Evolutionary conservation across 2,888 invertebrate genomes (phyloP).

Genomic region (Melitaea athalia): DNA sequence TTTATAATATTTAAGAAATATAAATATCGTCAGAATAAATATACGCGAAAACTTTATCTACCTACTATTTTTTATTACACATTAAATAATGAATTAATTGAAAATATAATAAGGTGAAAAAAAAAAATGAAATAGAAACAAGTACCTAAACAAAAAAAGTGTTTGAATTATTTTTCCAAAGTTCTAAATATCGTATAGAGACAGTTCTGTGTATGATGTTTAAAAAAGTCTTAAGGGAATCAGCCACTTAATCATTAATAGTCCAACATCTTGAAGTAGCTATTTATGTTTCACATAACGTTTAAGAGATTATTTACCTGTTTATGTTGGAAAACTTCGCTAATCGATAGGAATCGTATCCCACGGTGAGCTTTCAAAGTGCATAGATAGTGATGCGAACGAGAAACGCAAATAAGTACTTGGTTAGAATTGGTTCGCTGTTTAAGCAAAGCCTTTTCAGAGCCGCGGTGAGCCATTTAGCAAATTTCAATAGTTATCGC

Average conservation of each 20-base stretch:
- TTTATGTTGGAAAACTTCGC: slow-evolving; percentile 53
- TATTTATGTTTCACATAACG: slow-evolving; percentile 36
- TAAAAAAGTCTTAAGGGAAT: slow-evolving; percentile 21
- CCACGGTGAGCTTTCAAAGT: slow-evolving; percentile 49
- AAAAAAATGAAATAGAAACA: too few relatives aligned
- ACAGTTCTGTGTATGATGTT: neutral
- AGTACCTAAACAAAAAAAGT: too few relatives aligned
- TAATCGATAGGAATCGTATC: slow-evolving; percentile 50
- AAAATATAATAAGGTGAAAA: too few relatives aligned
- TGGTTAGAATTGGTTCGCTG: slow-evolving; percentile 77
- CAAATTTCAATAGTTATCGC: slow-evolving; percentile 83
- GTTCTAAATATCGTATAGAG: too few relatives aligned
- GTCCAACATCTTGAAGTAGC: slow-evolving; percentile 21
- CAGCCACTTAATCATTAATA: slow-evolving; percentile 27
- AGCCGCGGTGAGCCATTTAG: slow-evolving; percentile 80
- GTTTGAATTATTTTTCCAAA: too few relatives aligned
- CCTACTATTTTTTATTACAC: too few relatives aligned
- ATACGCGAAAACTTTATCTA: too few relatives aligned
- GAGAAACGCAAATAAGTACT: slow-evolving; percentile 76
- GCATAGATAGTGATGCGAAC: slow-evolving; percentile 72
- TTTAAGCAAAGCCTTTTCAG: slow-evolving; percentile 81
- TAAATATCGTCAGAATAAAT: too few relatives aligned
- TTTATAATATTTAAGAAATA: too few relatives aligned
- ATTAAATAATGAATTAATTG: too few relatives aligned
- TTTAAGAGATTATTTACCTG: slow-evolving; percentile 57